These are phyloP conservation scores for Leistus spinibarbis DNA, from an alignment of 2,888 invertebrate genomes.

Conservation along the genomic window DNA sequence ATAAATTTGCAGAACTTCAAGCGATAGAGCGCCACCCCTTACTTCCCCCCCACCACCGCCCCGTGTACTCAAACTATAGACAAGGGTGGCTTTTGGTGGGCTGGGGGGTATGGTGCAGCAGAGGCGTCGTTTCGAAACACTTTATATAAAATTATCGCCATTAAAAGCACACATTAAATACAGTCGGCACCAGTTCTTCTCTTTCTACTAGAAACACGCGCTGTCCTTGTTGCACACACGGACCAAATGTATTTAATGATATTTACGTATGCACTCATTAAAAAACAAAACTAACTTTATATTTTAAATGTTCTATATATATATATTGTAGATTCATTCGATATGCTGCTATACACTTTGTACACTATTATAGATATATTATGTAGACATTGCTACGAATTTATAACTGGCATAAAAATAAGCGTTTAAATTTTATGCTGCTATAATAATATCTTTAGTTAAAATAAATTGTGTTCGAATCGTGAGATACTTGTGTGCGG, in stretches of 20 bases:
- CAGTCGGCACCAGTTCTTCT: constrained; percentile 3
- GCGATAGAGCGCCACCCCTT: not conserved
- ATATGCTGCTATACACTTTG: constrained; percentile 16
- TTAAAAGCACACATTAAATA: constrained; percentile 35
- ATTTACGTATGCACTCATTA: constrained; percentile 38
- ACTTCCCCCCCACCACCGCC: not conserved
- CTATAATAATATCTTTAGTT: not conserved
- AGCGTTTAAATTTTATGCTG: not conserved
- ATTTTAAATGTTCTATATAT: constrained; percentile 37
- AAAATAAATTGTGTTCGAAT: no score
- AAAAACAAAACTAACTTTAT: constrained; percentile 37
- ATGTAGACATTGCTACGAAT: not conserved
- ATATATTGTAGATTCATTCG: constrained; percentile 30
- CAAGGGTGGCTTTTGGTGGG: not conserved
- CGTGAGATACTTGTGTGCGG: no score
- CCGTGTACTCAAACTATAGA: not conserved
- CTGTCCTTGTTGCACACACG: not conserved
- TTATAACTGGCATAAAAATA: constrained; percentile 2
- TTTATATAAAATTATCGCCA: constrained; percentile 39
- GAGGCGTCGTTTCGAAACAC: constrained; percentile 27
- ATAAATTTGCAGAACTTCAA: not conserved
- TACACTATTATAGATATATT: not conserved
- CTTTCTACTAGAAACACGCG: no score
- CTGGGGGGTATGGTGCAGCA: not conserved
- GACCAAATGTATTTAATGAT: constrained; percentile 6